Base-by-base conservation (phyloP, 2,797 vertebrate genomes). In the Sebastes minor region DNA sequence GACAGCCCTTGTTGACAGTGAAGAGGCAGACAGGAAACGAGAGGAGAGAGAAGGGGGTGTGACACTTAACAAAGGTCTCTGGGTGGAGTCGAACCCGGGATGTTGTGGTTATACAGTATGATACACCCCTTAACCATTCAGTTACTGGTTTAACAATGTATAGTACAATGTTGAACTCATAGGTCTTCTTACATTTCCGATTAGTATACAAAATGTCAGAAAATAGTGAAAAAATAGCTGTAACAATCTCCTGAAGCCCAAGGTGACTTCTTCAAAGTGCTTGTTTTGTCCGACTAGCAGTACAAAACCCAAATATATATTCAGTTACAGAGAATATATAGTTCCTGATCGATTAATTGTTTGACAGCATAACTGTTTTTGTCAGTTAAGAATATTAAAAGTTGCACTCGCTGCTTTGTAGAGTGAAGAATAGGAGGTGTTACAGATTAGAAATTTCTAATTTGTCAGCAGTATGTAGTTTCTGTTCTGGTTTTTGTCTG, bases 401-500 rank as follows among this genome's bases (percentile, higher is more conserved):
- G 12, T 6, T 28, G 38, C 13, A 11, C 14, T 57, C 12, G 1
- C 20, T 61, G 18, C 49, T 72, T 72, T 33, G 3, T 2, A 57
- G 11, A 65, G 33, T 14, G 49, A 18, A 46, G 42, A 55, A 23
- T 20, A 22, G 6, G 46, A 61, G 22, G 14, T 22, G 5, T 22
- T 5, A 0, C 28, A 59, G 10, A 38, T 2, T 18, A 7, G 14
- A 6, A 13, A 8, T 33, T 61, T 22, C 14, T 27, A 49, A 27
- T 52, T 35, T 13, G 60, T 89, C 83, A 86, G 84, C 83, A 82
- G 28, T 60, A 10, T 63, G 32, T 52, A 28, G 85, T 88, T 88
- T 90, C 83, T 83, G 76, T 92, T 91, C 86, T 84, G 76, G 8
- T 78, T 90, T 79, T 88, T 82, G 35, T 88, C 67, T 1, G 25